Evolutionary conservation across 2,797 vertebrate genomes (phyloP), one percentile per base, ranked within the genome.

Genomic region (Catamblyrhynchus diadema): DNA sequence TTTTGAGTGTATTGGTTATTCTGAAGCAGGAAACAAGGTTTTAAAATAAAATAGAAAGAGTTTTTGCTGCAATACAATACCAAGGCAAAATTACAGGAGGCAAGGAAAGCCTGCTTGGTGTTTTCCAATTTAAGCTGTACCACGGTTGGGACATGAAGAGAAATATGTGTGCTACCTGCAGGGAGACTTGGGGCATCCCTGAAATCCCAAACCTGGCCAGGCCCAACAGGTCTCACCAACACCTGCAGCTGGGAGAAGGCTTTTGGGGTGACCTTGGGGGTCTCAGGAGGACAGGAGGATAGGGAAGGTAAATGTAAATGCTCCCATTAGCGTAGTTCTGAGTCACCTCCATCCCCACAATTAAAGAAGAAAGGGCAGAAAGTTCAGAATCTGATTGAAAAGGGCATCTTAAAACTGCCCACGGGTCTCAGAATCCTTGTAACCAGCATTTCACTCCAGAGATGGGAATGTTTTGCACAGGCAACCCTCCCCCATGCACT

Each of bases 401-500:
- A 88, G 25, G 22, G 33, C 15, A 39, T 39, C 69, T 67, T 32
- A 44, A 53, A 88, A 22, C 35, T 53, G 44, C 65, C 47, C 60
- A 15, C 2, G 1, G 21, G 45, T 56, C 67, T 74, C 57, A n/a
- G 80, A 56, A 60, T 37, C 48, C 69, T 70, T 79, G 77, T 33
- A 59, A 66, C 57, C 67, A 82, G n/a, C 57, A 47, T 62, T 78
- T 92, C 37, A 37, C 65, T 56, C 32, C 48, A 88, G 85, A 69
- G 39, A 42, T 10, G 23, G 59, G 93, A 96, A 88, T 9, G 35
- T 62, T 96, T 85, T 81, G 77, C 57, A 66, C 57, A 85, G 70
- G 64, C 94, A 96, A 81, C 61, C 92, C 94, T 82, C 62, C 96
- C 91, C 69, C 72, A 23, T 0, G 7, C 44, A 33, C 91, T 85